A percentile compares a stretch with the other conserved stretches of the same genome.
Conservation (phyloP, 2,113 vertebrate species). For the Anhinga anhinga region DNA sequence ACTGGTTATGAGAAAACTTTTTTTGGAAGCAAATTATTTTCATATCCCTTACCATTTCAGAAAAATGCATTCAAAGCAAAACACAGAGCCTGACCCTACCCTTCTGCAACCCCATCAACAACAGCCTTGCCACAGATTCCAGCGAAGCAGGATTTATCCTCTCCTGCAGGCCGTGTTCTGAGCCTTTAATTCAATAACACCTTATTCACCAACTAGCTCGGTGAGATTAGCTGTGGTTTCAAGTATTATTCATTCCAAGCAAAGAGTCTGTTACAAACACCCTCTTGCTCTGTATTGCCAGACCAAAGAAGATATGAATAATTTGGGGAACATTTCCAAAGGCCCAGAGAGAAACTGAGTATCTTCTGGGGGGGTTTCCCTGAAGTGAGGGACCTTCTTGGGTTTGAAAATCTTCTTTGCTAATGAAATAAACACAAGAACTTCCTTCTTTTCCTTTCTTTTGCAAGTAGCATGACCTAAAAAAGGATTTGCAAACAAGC, state of each 20-base stretch:
- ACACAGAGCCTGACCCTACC: background rate
- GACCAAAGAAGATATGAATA: background rate
- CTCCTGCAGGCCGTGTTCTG: background rate
- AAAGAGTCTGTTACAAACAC: background rate
- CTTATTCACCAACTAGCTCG: background rate
- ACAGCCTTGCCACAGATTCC: background rate
- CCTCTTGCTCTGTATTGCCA: background rate
- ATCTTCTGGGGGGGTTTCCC: background rate
- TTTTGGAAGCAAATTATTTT: background rate
- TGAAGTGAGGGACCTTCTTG: background rate
- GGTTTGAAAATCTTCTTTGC: background rate
- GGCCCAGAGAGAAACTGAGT: background rate
- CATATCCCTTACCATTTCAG: background rate
- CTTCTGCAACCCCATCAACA: background rate
- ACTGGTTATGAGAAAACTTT: background rate
- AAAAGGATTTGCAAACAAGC: slow-evolving; percentile 9
- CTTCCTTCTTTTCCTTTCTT: background rate
- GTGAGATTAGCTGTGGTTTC: slow-evolving; percentile 9
- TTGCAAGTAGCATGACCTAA: background rate
- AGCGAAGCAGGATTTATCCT: background rate
- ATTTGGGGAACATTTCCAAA: background rate
- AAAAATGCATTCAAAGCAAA: background rate
- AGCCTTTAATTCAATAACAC: slow-evolving; percentile 16
- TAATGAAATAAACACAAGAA: background rate
- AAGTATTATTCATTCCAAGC: background rate